phyloP scores from a whole-genome alignment of 2,888 invertebrate species.

The Tetheella fluctuosa region DNA sequence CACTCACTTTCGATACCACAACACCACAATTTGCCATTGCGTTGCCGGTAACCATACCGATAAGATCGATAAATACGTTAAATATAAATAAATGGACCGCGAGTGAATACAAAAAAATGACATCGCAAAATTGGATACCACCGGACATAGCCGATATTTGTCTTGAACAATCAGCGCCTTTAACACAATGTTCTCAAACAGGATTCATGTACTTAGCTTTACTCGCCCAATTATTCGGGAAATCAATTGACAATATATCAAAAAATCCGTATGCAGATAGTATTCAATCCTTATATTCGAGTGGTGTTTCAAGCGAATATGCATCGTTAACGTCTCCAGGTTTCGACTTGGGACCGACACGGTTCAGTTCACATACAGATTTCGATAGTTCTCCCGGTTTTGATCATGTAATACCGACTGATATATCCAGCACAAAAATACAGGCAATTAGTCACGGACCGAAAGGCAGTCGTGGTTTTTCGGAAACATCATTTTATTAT shows the following conservation, averaged over 20 bases:
- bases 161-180: constrained; percentile 73
- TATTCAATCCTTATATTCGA: constrained; percentile 13
- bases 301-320: constrained; percentile 22
- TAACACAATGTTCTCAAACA: constrained; percentile 84
- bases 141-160: constrained; percentile 84
- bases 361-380: constrained; percentile 9
- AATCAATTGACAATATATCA: constrained; percentile 67
- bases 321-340: constrained; percentile 18
- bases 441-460: constrained; percentile 47
- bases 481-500: constrained; percentile 48
- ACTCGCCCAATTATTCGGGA: constrained; percentile 83
- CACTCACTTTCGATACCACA: constrained; percentile 26
- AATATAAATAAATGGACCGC: constrained; percentile 30
- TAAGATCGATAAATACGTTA: constrained; percentile 20
- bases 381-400: background rate
- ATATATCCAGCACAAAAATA: constrained; percentile 19
- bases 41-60: constrained; percentile 24
- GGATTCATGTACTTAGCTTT: constrained; percentile 85
- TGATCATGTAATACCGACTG: constrained; percentile 8
- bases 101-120: constrained; percentile 46
- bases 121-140: constrained; percentile 77
- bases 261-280: constrained; percentile 31
- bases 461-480: constrained; percentile 44
- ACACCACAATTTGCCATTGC: constrained; percentile 25
- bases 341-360: constrained; percentile 12